phyloP scores from a whole-genome alignment of 2,888 invertebrate genomes.

The Bimastos eiseni region DNA sequence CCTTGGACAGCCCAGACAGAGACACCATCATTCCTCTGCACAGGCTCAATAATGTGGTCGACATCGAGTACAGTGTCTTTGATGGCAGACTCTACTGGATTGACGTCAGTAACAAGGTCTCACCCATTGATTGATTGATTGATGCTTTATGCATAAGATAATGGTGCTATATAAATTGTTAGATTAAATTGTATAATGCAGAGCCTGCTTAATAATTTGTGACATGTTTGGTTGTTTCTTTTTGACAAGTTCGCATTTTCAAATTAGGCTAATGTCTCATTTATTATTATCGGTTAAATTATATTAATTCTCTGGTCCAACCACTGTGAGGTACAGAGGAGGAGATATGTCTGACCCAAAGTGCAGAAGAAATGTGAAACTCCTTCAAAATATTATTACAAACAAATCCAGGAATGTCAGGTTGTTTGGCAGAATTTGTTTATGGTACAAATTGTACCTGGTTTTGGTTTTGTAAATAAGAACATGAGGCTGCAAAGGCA shows the following conservation, averaged over 20 bases:
- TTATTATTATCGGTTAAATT: conserved; percentile 78
- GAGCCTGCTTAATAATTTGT: too few species aligned
- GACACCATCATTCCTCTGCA: conserved; percentile 44
- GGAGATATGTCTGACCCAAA: not conserved
- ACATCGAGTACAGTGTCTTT: conserved; percentile 83
- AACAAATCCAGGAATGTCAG: not conserved
- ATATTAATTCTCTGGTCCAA: not conserved
- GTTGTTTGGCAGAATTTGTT: not conserved
- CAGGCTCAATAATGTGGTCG: conserved; percentile 67
- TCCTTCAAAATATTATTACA: not conserved
- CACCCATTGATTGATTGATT: too few species aligned
- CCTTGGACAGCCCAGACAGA: conserved; percentile 68
- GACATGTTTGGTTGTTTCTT: too few species aligned
- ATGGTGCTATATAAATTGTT: too few species aligned
- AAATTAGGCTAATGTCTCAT: conserved; percentile 69
- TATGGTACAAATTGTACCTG: not conserved
- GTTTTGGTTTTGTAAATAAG: not conserved
- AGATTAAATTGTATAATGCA: too few species aligned
- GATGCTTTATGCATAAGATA: too few species aligned
- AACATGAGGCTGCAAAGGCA: not conserved
- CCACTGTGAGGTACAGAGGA: not conserved
- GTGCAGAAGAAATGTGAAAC: not conserved
- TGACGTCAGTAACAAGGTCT: conserved; percentile 75
- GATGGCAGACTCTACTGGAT: conserved; percentile 78
- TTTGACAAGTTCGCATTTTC: too few species aligned